Evolutionary conservation across 2,888 invertebrate genomes (phyloP), one percentile per base, ranked within the genome.

Genomic region (Macaria liturata): DNA sequence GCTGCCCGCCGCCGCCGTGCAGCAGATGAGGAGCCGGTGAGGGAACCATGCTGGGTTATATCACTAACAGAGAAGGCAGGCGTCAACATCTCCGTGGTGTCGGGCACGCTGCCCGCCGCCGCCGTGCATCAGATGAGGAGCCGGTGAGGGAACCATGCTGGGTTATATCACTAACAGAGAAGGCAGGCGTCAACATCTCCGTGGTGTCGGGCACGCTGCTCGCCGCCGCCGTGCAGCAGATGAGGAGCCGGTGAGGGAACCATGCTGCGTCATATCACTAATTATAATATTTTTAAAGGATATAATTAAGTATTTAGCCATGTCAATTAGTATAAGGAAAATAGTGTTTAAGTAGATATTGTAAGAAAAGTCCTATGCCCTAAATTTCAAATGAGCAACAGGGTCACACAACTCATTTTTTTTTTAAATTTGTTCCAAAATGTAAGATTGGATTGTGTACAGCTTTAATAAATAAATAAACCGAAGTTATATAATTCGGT

Each of bases 31-130:
- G 68, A 95, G 96, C 40, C 91, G 95, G 92, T 91, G 40, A 32
- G 31, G 3, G 3, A 1, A 3, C 32, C n/a, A n/a, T n/a, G n/a
- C n/a, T n/a, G n/a, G n/a, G n/a, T n/a, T n/a, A n/a, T n/a, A n/a
- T n/a, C n/a, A n/a, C n/a, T n/a, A n/a, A n/a, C n/a, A n/a, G 99
- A 99, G 84, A 99, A 98, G 86, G 99, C 98, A 2, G 99, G 99
- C 0, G 98, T 99, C 0, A 99, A 99, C 81, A 95, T 99, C 54
- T 98, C 98, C 0, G 98, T 99, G 0, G 98, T 99, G 3, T 94
- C 95, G 0, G 99, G 98, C 0, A 88, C 86, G 56, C 90, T 99
- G 56, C 97, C 98, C 0, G 94, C 95, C 0, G 95, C 93, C 37
- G 98, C 98, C 1, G 94, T 97, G 0, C 95, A 96, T 63, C 98